Evolutionary conservation across 2,113 vertebrate species (phyloP).

Genomic region (Urocolius indicus): DNA sequence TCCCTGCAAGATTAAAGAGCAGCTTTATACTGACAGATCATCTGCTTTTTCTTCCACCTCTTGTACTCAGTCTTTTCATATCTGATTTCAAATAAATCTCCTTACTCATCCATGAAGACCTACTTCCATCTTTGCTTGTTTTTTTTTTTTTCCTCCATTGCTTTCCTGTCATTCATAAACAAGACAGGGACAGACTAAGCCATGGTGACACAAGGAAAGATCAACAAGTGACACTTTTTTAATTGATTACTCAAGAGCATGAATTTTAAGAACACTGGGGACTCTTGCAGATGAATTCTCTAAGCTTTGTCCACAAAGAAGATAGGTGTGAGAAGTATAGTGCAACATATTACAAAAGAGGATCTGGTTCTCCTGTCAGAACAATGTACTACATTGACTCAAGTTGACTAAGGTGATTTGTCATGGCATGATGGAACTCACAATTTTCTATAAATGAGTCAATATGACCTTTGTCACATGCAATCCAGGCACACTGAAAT

Average conservation of each 20-base stretch:
- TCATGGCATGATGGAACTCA: not conserved
- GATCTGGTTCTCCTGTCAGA: not conserved
- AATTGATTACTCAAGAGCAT: not conserved
- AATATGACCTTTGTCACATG: not conserved
- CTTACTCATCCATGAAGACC: not conserved
- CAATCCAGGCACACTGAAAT: not conserved
- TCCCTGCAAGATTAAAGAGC: not conserved
- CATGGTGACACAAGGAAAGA: not conserved
- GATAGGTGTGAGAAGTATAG: not conserved
- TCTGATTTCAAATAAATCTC: not conserved
- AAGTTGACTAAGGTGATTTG: not conserved
- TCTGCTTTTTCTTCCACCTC: not conserved
- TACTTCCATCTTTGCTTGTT: rapidly evolving
- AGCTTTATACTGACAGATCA: not conserved
- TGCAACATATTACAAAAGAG: not conserved
- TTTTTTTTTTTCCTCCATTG: not conserved
- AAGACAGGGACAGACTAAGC: not conserved
- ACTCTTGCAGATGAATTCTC: not conserved
- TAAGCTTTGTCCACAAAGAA: not conserved
- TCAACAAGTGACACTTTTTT: not conserved
- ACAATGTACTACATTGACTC: not conserved
- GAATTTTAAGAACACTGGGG: not conserved
- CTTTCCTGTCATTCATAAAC: not conserved
- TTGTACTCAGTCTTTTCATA: not conserved
- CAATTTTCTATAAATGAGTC: not conserved